Base-by-base conservation (phyloP, 2,113 vertebrate species). In the Neofelis nebulosa region DNA sequence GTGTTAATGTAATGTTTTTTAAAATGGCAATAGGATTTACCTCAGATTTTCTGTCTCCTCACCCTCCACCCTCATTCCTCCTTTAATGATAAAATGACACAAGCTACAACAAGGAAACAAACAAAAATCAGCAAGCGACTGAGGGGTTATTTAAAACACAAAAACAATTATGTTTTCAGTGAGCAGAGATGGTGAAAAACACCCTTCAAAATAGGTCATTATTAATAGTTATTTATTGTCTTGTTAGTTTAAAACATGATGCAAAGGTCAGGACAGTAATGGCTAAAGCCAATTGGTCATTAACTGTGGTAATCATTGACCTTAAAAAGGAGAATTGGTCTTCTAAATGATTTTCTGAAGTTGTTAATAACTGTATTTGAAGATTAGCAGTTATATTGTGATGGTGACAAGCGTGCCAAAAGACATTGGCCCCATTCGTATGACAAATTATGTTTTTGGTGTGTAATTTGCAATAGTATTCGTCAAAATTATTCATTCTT, bases 401-500 rank as follows among this genome's bases (percentile, higher is more conserved):
- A 90, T 92, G 88, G 84, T 94, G 94, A 97, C 97, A 98, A 93
- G 91, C 5, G 0, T 98, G 97, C 95, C 81, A 96, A 94, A 92
- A 98, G 89, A 96, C 96, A 94, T 83, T 97, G 96, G 84, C 91
- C 91, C 65, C 94, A 95, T 96, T 97, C 97, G 97, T 79, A 95
- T 97, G 95, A 96, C 96, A 96, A 96, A 97, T 98, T 95, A 94
- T 93, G 92, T 97, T 98, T 92, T 96, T 94, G 97, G 55, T 96
- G 71, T 98, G 57, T 97, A 97, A 98, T 97, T 98, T 97, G 52
- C 73, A 94, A 71, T 93, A 93, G 45, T 93, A 97, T 97, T 98
- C 79, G 96, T 98, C 94, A 98, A 96, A 97, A 98, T 97, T 96
- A 98, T 89, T 76, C 92, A 66, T 97, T 97, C 85, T 96, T 97